Conservation (phyloP, 2,113 vertebrate species). For the Ellobius talpinus region DNA sequence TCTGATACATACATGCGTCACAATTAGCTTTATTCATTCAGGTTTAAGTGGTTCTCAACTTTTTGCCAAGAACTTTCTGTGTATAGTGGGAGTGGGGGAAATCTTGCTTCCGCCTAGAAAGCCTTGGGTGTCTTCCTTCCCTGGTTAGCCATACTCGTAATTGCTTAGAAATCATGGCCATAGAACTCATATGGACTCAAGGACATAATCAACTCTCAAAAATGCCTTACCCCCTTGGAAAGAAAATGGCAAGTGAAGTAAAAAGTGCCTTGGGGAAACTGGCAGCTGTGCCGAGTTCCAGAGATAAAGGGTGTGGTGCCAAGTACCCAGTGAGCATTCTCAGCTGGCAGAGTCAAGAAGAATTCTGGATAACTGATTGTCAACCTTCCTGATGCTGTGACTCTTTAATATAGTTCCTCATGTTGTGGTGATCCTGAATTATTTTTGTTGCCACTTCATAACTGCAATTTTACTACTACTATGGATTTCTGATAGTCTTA, state of each 20-base stretch:
- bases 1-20: not conserved
- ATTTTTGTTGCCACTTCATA: not conserved
- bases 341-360: not conserved
- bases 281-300: not conserved
- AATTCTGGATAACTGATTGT: not conserved
- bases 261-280: not conserved
- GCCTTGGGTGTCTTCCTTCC: not conserved
- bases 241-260: not conserved
- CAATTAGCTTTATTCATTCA: not conserved
- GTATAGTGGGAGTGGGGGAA: not conserved
- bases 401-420: not conserved
- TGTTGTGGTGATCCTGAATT: not conserved
- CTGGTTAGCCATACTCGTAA: not conserved
- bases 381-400: not conserved
- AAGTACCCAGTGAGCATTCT: not conserved
- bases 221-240: not conserved
- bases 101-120: not conserved
- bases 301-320: not conserved
- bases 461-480: not conserved
- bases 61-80: not conserved
- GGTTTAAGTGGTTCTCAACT: slow-evolving; percentile 17
- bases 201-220: not conserved
- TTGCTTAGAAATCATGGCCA: not conserved
- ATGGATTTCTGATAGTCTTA: not conserved
- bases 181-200: not conserved